A percentile compares a stretch with the other conserved stretches of the same genome.
phyloP scores from a whole-genome alignment of 2,797 vertebrate genomes.

The Pelodytes ibericus region DNA sequence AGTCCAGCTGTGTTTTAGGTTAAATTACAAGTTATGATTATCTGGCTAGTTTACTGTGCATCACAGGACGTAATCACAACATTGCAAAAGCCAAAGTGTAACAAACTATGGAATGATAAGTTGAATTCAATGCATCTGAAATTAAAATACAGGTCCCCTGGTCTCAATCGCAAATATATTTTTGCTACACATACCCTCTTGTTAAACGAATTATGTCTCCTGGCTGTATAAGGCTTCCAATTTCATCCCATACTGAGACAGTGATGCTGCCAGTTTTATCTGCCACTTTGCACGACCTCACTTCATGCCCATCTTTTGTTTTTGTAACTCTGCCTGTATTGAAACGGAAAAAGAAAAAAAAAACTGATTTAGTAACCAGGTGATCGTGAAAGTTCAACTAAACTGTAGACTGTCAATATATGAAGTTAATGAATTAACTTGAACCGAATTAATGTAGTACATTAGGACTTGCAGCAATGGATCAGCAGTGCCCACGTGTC shows the following conservation, averaged over 20 bases:
- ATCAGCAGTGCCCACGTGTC: conserved; percentile 29
- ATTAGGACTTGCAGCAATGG: neutral
- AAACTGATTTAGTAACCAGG: conserved; percentile 7
- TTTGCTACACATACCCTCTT: conserved; percentile 89
- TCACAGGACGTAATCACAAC: too few species aligned
- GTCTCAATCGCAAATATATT: too few species aligned
- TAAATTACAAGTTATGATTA: too few species aligned
- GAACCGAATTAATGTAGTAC: too few species aligned
- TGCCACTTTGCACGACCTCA: conserved; percentile 95
- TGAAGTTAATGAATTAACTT: too few species aligned
- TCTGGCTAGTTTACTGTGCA: too few species aligned
- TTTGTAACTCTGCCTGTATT: conserved; percentile 91
- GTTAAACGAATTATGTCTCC: conserved; percentile 97
- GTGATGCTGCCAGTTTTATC: conserved; percentile 97
- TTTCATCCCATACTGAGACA: conserved; percentile 97
- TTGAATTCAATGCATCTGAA: too few species aligned
- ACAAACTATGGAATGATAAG: too few species aligned
- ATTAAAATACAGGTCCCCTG: too few species aligned
- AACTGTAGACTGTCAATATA: too few species aligned
- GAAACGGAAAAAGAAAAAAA: conserved; percentile 41
- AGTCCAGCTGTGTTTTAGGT: too few species aligned
- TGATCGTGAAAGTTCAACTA: neutral
- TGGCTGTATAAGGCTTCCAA: conserved; percentile 92
- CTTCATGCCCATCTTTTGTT: conserved; percentile 97
- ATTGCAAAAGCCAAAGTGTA: too few species aligned